Base-by-base conservation (phyloP, 2,113 vertebrate genomes). In the Bagarius yarrelli region DNA sequence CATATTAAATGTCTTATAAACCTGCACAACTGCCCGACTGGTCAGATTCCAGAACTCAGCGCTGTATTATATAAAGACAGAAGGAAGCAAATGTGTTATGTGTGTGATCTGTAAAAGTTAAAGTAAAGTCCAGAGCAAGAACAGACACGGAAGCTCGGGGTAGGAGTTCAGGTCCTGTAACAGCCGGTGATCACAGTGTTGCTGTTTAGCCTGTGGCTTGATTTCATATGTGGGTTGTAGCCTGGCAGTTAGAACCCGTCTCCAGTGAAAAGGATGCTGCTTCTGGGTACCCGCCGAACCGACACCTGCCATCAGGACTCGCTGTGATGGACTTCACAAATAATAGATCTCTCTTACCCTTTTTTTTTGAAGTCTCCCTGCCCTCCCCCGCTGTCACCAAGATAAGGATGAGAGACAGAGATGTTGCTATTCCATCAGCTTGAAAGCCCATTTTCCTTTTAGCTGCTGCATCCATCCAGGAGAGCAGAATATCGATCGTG, bases 181-280 rank as follows among this genome's bases (percentile, higher is more conserved):
- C 87, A 88, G 87, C 18, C 64, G 27, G 44, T 63, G 76, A 78
- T 78, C 76, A 78, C 12, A 64, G 60, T 81, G 81, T 12, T 83
- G 88, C 78, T 82, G 64, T 69, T 66, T 47, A 83, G 74, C 87
- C 84, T 83, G 71, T 75, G 85, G 85, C 84, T 89, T 88, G 86
- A 88, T 85, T 84, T 83, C 61, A 2, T 47, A 81, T 67, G 80
- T 78, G 57, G 81, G 67, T 69, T 79, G 50, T 36, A 53, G 83
- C 71, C 76, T 56, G 76, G 74, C 50, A 47, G 25, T 78, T 27
- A 74, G 44, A 47, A 73, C 57, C 47, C 40, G 8, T 81, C 50
- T 71, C 60, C 72, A 66, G 66, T 40, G 27, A 36, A 25, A 50
- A 57, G 27, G 81, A 64, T 25, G 32, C 59, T 69, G 69, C 52